Evolutionary conservation across 2,797 vertebrate genomes (phyloP).

Genomic region (Bufotes viridis): DNA sequence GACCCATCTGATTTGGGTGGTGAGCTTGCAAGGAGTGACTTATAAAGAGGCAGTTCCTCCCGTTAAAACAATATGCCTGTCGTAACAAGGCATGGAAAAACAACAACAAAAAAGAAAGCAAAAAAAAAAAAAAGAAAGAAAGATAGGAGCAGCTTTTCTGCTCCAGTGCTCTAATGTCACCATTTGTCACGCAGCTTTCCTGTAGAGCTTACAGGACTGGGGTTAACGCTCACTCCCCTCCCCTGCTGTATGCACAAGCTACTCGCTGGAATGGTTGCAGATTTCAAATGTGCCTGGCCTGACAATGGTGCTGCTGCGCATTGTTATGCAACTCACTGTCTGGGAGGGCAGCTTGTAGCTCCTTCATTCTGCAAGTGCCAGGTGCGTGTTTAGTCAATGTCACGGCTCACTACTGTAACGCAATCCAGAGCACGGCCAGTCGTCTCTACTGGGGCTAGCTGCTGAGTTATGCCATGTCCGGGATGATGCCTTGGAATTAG

Average conservation of each 20-base stretch:
- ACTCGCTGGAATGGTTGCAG: conserved; percentile 60
- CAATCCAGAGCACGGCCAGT: conserved; percentile 69
- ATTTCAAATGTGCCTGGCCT: conserved; percentile 71
- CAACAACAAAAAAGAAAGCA: conserved; percentile 45
- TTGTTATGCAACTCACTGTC: conserved; percentile 72
- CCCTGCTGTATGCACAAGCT: conserved; percentile 43
- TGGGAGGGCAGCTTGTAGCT: conserved; percentile 73
- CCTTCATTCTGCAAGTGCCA: conserved; percentile 75
- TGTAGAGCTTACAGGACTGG: conserved; percentile 65
- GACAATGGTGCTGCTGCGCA: conserved; percentile 71
- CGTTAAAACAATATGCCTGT: conserved; percentile 66
- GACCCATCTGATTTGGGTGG: conserved; percentile 64
- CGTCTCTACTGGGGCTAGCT: conserved; percentile 68
- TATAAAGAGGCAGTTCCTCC: conserved; percentile 59
- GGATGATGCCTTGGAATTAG: conserved; percentile 73
- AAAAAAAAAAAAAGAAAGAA: conserved; percentile 57
- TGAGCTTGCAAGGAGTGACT: conserved; percentile 52
- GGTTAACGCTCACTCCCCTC: conserved; percentile 65
- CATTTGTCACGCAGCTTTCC: conserved; percentile 67
- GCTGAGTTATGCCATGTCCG: conserved; percentile 80
- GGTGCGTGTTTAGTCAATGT: conserved; percentile 75
- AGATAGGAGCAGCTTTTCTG: conserved; percentile 69
- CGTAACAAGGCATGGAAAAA: conserved; percentile 69
- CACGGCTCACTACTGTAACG: conserved; percentile 71
- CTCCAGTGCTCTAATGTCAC: conserved; percentile 69